Evolutionary conservation across 2,888 invertebrate genomes (phyloP).

Genomic region (Xestobium rufovillosum): DNA sequence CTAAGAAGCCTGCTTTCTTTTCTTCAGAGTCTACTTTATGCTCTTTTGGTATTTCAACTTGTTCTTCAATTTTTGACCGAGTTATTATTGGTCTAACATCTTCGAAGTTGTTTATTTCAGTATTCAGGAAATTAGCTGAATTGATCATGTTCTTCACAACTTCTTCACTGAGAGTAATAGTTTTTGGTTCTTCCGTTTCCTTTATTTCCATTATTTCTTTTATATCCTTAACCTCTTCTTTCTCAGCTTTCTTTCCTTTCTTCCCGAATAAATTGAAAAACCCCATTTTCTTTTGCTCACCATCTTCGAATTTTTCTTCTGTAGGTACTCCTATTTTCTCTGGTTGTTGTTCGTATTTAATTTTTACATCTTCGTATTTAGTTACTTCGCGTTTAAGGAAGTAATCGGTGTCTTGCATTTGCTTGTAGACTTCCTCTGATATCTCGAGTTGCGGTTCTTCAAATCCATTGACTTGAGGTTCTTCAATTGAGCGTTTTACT

Average conservation of each 20-base stretch:
- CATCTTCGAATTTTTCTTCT: slow-evolving; percentile 13
- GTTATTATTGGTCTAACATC: no score
- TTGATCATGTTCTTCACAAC: slow-evolving; percentile 19
- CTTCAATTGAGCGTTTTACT: slow-evolving; percentile 6
- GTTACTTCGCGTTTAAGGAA: slow-evolving; percentile 23
- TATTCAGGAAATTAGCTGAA: slow-evolving; percentile 20
- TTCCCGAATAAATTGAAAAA: slow-evolving; percentile 31
- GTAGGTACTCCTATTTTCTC: slow-evolving; percentile 11
- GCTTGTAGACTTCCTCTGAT: slow-evolving; percentile 13
- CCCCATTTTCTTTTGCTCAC: slow-evolving; percentile 22
- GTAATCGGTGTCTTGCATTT: slow-evolving; percentile 12
- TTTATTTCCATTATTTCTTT: slow-evolving; percentile 8
- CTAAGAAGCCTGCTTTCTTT: background rate
- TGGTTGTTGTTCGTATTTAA: slow-evolving; percentile 13
- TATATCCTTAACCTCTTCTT: slow-evolving; percentile 14
- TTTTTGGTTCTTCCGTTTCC: slow-evolving; percentile 8
- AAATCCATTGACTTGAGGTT: slow-evolving; percentile 15
- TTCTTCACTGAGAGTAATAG: slow-evolving; percentile 4
- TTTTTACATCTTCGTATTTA: slow-evolving; percentile 23
- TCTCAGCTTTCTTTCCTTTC: slow-evolving; percentile 26
- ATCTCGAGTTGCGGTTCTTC: slow-evolving; percentile 10
- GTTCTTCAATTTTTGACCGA: background rate
- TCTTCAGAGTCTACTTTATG: background rate
- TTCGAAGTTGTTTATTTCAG: slow-evolving; percentile 24
- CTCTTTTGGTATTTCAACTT: background rate